phyloP scores from a whole-genome alignment of 2,113 vertebrate genomes.

The Lophochroa leadbeateri region DNA sequence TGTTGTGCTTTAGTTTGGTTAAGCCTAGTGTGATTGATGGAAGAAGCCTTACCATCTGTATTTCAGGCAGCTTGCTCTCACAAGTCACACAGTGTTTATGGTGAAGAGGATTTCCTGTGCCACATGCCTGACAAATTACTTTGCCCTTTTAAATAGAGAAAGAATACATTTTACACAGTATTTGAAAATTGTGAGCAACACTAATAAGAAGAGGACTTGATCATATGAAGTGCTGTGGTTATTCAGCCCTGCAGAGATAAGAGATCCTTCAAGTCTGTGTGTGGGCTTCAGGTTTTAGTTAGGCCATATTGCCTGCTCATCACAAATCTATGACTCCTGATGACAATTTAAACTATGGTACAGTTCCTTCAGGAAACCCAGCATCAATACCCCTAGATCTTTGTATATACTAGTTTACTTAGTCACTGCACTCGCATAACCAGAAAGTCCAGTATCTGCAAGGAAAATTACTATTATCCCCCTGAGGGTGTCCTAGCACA shows the following conservation, averaged over 20 bases:
- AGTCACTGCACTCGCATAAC: neutral
- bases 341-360: neutral
- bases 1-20: neutral
- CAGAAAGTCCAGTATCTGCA: neutral
- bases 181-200: neutral
- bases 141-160: slow-evolving; percentile 78
- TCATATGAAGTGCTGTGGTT: neutral
- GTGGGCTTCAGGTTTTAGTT: neutral
- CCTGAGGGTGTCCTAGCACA: neutral
- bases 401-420: neutral
- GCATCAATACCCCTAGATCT: neutral
- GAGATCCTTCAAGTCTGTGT: neutral
- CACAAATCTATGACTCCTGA: neutral
- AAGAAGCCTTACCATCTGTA: slow-evolving; percentile 71
- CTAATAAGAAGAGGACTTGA: neutral
- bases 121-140: slow-evolving; percentile 80
- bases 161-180: neutral
- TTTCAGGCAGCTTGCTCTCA: slow-evolving; percentile 75
- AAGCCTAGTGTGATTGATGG: neutral
- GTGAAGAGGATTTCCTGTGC: slow-evolving; percentile 82
- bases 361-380: neutral
- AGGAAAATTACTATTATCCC: neutral
- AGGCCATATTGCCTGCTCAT: neutral
- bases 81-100: slow-evolving; percentile 82
- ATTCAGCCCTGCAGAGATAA: neutral